These are phyloP conservation scores for Ephestia elutella DNA, from an alignment of 1,140 invertebrate genomes.

Conservation along the genomic window DNA sequence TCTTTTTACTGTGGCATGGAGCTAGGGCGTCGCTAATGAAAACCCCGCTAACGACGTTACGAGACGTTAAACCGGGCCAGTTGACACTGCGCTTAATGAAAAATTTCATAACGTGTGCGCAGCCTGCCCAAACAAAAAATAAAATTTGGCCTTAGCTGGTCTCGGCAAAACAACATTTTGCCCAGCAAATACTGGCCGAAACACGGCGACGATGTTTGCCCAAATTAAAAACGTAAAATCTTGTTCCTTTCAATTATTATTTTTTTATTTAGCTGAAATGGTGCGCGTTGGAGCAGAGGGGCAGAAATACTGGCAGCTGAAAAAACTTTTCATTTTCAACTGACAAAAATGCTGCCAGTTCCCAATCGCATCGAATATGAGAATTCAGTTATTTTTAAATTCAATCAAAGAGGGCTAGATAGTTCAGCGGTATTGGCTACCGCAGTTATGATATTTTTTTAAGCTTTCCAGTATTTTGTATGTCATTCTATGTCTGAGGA, in stretches of 20 bases:
- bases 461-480: no score
- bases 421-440: no score
- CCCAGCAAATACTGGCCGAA: neutral
- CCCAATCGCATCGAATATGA: no score
- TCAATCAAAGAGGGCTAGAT: no score
- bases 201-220: neutral
- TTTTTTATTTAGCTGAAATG: no score
- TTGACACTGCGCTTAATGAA: slow-evolving; percentile 49
- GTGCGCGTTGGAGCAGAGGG: no score
- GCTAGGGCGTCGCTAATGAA: slow-evolving; percentile 34
- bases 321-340: no score
- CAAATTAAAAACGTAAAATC: slow-evolving; percentile 1
- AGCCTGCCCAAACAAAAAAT: neutral
- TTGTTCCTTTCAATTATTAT: neutral
- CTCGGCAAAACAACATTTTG: neutral
- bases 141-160: neutral
- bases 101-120: slow-evolving; percentile 42
- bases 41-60: slow-evolving; percentile 44
- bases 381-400: no score
- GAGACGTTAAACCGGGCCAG: slow-evolving; percentile 26
- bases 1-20: neutral
- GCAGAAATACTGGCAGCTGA: no score
- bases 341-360: no score
- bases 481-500: no score
- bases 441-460: no score